Evolutionary conservation across 2,113 vertebrate genomes (phyloP).

Genomic region (Nibea albiflora): DNA sequence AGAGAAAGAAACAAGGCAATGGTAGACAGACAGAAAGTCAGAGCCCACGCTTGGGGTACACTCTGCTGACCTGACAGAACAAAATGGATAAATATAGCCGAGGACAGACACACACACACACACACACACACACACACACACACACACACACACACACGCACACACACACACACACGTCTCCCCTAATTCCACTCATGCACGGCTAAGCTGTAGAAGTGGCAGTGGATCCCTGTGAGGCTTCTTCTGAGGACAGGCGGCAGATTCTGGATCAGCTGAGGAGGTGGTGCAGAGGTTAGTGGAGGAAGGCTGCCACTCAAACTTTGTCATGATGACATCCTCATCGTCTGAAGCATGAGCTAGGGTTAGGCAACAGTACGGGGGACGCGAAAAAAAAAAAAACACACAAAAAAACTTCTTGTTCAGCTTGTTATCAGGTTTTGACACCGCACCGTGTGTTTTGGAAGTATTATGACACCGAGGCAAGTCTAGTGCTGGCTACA

Average conservation of each 20-base stretch:
- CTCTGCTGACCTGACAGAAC: conserved; percentile 32
- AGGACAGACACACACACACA: background rate
- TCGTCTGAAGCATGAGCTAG: background rate
- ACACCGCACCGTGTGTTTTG: background rate
- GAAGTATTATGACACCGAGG: background rate
- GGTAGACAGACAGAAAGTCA: conserved; percentile 17
- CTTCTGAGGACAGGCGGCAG: conserved; percentile 25
- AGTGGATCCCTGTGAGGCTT: background rate
- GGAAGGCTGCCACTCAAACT: background rate
- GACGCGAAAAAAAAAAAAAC: background rate
- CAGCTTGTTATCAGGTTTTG: background rate
- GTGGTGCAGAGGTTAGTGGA: conserved; percentile 14
- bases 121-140: conserved; percentile 1
- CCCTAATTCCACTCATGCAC: background rate
- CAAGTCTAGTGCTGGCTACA: background rate
- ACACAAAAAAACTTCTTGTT: background rate
- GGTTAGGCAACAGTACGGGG: background rate
- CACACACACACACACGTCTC: background rate
- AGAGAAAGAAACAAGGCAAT: conserved; percentile 3
- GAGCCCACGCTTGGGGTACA: background rate
- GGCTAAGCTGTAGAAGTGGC: conserved; percentile 3
- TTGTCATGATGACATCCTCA: conserved; percentile 2
- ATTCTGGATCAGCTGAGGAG: conserved; percentile 26
- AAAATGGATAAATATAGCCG: conserved; percentile 33
- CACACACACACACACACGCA: background rate